phyloP scores from a whole-genome alignment of 2,113 vertebrate genomes.

The Phyllostomus discolor region DNA sequence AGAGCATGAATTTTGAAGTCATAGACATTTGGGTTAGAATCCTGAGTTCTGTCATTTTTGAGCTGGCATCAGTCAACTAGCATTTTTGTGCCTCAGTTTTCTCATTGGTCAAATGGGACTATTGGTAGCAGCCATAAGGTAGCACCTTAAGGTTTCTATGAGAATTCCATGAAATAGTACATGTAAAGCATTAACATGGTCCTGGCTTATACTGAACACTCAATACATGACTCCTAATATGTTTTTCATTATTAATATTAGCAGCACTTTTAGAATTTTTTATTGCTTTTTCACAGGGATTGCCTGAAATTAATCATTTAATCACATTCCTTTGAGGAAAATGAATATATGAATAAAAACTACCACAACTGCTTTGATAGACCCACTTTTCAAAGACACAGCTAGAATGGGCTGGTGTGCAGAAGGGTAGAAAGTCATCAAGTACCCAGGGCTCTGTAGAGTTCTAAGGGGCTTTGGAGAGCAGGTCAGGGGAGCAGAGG shows the following conservation, averaged over 20 bases:
- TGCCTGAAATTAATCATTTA: background rate
- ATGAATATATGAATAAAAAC: background rate
- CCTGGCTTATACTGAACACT: background rate
- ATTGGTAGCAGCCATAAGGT: background rate
- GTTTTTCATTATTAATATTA: background rate
- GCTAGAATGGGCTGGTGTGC: background rate
- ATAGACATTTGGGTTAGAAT: background rate
- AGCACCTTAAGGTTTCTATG: background rate
- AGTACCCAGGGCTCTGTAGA: background rate
- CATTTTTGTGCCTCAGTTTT: background rate
- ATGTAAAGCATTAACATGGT: background rate
- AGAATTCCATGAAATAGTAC: background rate
- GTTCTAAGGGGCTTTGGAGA: background rate
- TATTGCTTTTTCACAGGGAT: background rate
- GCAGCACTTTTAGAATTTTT: background rate
- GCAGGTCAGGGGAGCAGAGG: background rate
- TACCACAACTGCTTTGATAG: background rate
- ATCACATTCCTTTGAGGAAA: background rate
- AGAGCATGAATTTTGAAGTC: background rate
- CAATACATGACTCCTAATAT: background rate
- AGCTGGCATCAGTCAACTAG: background rate
- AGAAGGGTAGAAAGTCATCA: background rate
- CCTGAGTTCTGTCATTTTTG: background rate
- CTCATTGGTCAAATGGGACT: background rate
- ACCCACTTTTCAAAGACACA: background rate